A percentile compares a stretch with the other conserved stretches of the same genome.
These are phyloP conservation scores for Eueremaeus valkanovi DNA, from an alignment of 2,888 invertebrate genomes.

Conservation along the genomic window DNA sequence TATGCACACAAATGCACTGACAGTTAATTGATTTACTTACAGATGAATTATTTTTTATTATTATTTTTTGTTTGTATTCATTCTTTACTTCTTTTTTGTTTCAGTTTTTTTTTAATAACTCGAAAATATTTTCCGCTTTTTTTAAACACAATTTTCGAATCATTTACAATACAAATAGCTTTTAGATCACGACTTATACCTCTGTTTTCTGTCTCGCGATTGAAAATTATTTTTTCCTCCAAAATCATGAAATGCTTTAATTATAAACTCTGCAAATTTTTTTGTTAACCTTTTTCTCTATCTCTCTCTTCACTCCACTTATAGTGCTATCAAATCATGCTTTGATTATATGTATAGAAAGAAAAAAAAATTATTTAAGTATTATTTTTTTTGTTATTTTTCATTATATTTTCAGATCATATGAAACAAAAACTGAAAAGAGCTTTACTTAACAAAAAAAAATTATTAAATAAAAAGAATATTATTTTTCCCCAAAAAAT, in stretches of 20 bases:
- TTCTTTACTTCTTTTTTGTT: background rate
- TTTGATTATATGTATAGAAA: background rate
- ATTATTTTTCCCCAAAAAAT: too few relatives aligned
- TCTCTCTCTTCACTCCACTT: background rate
- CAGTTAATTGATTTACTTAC: background rate
- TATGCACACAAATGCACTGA: background rate
- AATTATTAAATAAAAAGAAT: background rate
- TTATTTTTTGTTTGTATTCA: background rate
- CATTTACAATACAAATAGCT: background rate
- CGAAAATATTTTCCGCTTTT: too few relatives aligned
- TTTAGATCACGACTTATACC: background rate
- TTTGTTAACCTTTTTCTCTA: background rate
- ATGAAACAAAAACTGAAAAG: conserved; percentile 1
- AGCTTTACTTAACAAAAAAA: conserved; percentile 17
- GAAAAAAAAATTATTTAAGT: background rate
- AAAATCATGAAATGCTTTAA: background rate
- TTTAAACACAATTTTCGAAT: background rate
- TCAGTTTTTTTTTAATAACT: too few relatives aligned
- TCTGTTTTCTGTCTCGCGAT: background rate
- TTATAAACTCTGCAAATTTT: conserved; percentile 4
- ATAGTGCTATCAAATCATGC: conserved; percentile 11
- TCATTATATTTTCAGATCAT: conserved; percentile 6
- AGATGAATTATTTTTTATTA: background rate
- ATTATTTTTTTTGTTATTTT: conserved; percentile 6
- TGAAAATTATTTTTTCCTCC: background rate